Evolutionary conservation across 2,113 vertebrate genomes (phyloP).

Genomic region (Psittacus erithacus): DNA sequence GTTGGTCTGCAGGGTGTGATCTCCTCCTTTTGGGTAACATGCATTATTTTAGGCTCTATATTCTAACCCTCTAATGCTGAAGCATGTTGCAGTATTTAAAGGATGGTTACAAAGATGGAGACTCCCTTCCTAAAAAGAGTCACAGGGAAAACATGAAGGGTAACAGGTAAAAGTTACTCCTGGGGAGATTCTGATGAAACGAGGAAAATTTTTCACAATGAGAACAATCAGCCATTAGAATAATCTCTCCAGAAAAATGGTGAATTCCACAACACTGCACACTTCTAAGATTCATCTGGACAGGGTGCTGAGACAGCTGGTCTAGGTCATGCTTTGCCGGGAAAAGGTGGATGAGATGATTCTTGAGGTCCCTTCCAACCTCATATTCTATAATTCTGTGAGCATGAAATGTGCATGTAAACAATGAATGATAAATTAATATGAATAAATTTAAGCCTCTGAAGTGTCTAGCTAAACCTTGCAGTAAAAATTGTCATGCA

Average conservation of each 20-base stretch:
- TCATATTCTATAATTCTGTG: neutral
- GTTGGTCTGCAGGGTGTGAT: neutral
- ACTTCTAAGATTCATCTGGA: neutral
- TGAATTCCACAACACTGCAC: neutral
- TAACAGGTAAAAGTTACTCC: neutral
- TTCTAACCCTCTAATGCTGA: neutral
- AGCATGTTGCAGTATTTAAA: neutral
- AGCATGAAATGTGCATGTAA: neutral
- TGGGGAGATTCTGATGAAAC: neutral
- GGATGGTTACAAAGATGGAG: neutral
- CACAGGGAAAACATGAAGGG: neutral
- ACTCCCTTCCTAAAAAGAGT: neutral
- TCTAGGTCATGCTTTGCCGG: neutral
- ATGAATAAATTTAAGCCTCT: neutral
- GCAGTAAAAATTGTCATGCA: neutral
- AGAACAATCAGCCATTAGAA: neutral
- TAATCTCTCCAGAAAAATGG: neutral
- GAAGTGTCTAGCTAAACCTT: neutral
- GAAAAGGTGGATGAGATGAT: neutral
- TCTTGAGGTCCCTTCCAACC: neutral
- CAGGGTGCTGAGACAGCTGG: neutral
- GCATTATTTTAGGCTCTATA: neutral
- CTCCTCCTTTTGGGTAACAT: neutral
- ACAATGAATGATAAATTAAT: neutral
- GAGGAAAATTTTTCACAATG: neutral